Percentiles rank a stretch among this genome's conserved stretches.
Conservation (phyloP, 2,888 invertebrate genomes). For the Maniola hyperantus region DNA sequence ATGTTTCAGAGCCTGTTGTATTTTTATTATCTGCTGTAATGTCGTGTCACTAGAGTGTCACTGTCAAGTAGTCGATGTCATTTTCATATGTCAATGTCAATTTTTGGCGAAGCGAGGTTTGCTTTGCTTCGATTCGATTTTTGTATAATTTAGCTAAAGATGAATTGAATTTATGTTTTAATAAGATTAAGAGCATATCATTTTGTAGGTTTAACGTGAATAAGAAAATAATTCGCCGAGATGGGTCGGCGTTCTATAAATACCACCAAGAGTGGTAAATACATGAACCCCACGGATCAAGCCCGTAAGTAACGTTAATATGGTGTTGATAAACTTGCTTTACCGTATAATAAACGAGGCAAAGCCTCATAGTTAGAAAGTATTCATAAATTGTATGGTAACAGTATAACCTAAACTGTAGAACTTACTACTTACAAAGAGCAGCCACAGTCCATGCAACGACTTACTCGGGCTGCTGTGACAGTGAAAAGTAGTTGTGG, state of each 20-base stretch:
- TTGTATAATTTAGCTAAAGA: background rate
- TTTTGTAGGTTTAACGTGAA: constrained; percentile 12
- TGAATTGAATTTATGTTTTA: background rate
- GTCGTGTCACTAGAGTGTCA: no score
- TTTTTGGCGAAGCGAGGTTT: no score
- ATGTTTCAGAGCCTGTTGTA: no score
- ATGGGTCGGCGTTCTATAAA: constrained; percentile 99
- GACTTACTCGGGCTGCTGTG: no score
- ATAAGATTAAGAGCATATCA: background rate
- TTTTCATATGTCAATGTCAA: no score
- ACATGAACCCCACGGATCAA: constrained; percentile 99
- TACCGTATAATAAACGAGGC: background rate
- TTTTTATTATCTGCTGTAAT: no score
- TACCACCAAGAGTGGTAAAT: constrained; percentile 99
- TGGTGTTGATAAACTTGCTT: background rate
- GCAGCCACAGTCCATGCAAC: no score
- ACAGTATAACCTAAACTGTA: background rate
- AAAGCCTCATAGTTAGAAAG: background rate
- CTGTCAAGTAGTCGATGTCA: no score
- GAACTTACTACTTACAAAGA: no score
- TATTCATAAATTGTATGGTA: background rate
- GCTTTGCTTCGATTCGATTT: background rate
- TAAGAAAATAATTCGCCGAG: constrained; percentile 50
- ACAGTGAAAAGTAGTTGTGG: no score
- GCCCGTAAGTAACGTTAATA: constrained; percentile 88